Conservation (phyloP, 1,140 invertebrate genomes). For the Drosophila sproati region DNA sequence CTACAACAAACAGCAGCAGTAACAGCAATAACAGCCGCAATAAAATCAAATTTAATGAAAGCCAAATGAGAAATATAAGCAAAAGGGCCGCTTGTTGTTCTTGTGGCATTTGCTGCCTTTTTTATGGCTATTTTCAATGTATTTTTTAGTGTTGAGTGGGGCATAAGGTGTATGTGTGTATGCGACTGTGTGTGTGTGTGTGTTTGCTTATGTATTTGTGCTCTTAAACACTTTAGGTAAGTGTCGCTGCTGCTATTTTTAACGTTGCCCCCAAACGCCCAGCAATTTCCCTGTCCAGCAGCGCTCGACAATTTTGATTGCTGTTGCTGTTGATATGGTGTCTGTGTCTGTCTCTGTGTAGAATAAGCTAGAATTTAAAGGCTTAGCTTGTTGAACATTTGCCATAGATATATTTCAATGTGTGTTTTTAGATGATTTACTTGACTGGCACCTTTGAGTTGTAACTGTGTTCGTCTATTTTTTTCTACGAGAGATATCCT, state of each 20-base stretch:
- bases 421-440: not conserved
- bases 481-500: not conserved
- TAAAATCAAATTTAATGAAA: constrained; percentile 78
- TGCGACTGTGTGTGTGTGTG: constrained; percentile 17
- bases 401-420: not conserved
- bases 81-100: constrained; percentile 44
- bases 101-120: constrained; percentile 42
- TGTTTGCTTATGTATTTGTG: constrained; percentile 27
- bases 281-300: constrained; percentile 26
- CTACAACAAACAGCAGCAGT: constrained; percentile 31
- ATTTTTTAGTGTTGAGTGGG: constrained; percentile 75
- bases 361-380: not conserved
- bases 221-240: constrained; percentile 77
- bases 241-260: constrained; percentile 70
- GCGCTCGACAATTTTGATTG: constrained; percentile 22
- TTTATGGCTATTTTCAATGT: constrained; percentile 76
- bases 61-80: constrained; percentile 47
- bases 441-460: too few species aligned
- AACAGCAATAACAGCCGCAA: constrained; percentile 48
- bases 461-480: too few species aligned
- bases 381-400: too few species aligned
- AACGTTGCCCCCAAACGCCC: constrained; percentile 22
- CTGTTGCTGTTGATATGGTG: not conserved
- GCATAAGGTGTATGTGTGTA: constrained; percentile 58
- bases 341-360: not conserved